A percentile compares a stretch with the other conserved stretches of the same genome.
Conservation (phyloP, 1,140 invertebrate species). For the Aleiodes sp. region DNA sequence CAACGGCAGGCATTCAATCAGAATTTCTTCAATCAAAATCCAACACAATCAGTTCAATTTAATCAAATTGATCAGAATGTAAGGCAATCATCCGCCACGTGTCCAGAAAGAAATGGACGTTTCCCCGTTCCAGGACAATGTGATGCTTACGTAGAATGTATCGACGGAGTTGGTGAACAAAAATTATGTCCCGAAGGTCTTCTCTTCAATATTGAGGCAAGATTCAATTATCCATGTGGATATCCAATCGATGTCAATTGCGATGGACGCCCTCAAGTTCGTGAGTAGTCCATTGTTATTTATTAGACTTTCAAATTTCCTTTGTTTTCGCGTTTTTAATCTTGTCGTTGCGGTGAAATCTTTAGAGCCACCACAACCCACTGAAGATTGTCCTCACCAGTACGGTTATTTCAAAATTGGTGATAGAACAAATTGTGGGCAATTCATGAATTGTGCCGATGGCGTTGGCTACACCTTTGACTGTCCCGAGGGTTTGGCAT, state of each 20-base stretch:
- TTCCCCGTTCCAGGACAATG: constrained; percentile 77
- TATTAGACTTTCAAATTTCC: too few relatives aligned
- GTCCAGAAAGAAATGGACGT: constrained; percentile 75
- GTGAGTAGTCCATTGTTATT: constrained; percentile 68
- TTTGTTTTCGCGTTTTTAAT: constrained; percentile 40
- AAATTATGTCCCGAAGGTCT: constrained; percentile 87
- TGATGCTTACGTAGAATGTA: constrained; percentile 77
- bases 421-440: constrained; percentile 77
- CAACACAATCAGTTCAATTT: not conserved
- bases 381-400: constrained; percentile 83
- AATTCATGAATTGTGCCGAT: constrained; percentile 85
- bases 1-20: constrained; percentile 22
- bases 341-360: too few relatives aligned
- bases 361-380: constrained; percentile 72
- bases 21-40: constrained; percentile 10
- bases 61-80: constrained; percentile 23
- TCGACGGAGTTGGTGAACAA: constrained; percentile 77
- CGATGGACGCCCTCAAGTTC: constrained; percentile 72
- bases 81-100: constrained; percentile 51
- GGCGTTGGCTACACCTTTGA: constrained; percentile 73
- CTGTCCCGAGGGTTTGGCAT: constrained; percentile 87
- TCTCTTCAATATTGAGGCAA: constrained; percentile 79
- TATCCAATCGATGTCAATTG: constrained; percentile 87
- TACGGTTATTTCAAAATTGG: constrained; percentile 84
- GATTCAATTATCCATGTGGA: constrained; percentile 81